Evolutionary conservation across 2,797 vertebrate species (phyloP).

Genomic region (Cossypha dichroa): DNA sequence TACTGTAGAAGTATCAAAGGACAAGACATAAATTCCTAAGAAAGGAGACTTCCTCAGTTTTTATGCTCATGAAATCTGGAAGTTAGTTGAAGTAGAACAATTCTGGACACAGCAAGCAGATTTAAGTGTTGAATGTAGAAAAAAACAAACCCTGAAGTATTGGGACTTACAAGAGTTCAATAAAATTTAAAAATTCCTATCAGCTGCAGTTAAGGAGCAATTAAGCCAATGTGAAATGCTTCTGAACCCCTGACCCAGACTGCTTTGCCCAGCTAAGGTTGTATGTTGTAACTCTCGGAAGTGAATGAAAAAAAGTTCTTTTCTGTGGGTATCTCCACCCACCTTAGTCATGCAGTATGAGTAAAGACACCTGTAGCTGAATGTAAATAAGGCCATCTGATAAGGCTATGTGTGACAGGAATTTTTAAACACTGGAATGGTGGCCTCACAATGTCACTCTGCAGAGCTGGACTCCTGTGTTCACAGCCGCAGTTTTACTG

Average conservation of each 20-base stretch:
- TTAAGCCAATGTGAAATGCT: neutral
- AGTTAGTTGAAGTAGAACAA: neutral
- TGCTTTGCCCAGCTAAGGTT: neutral
- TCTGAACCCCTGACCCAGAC: neutral
- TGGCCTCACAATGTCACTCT: neutral
- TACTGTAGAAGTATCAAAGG: neutral
- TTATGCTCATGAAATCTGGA: neutral
- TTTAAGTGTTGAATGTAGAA: neutral
- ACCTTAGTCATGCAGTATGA: constrained; percentile 19
- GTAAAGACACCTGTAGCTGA: constrained; percentile 53
- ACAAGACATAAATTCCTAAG: neutral
- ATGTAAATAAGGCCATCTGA: constrained; percentile 40
- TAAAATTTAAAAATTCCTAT: neutral
- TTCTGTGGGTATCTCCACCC: constrained; percentile 13
- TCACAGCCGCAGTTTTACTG: neutral
- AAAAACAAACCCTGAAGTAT: rapidly evolving
- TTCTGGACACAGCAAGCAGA: neutral
- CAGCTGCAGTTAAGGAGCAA: neutral
- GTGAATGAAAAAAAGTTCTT: neutral
- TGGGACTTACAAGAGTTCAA: neutral
- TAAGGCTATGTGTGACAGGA: constrained; percentile 1
- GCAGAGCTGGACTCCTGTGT: neutral
- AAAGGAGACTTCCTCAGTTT: neutral
- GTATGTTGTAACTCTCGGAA: neutral
- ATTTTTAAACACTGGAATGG: constrained; percentile 18